These are phyloP conservation scores for Vespertilio murinus DNA, from an alignment of 2,797 vertebrate species.

Conservation along the genomic window DNA sequence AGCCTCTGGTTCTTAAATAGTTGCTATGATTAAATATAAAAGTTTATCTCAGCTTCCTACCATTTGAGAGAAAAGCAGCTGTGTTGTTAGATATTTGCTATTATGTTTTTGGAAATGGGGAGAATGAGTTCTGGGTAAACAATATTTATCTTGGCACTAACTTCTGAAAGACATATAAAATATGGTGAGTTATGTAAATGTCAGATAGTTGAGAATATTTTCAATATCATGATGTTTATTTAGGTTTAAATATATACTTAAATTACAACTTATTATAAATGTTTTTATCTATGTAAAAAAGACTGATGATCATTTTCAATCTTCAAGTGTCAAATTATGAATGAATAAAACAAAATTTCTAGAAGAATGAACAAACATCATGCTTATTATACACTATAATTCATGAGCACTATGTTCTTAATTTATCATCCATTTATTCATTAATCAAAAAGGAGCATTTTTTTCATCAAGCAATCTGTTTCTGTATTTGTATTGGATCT, in stretches of 20 bases:
- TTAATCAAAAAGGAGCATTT: neutral
- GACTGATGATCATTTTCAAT: neutral
- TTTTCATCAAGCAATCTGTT: neutral
- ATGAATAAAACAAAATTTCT: neutral
- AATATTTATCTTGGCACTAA: neutral
- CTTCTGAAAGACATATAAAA: neutral
- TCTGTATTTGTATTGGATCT: neutral
- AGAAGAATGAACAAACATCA: neutral
- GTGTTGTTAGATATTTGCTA: neutral
- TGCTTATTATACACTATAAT: neutral
- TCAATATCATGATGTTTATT: neutral
- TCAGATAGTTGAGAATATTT: neutral
- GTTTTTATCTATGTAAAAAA: neutral
- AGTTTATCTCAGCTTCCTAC: neutral
- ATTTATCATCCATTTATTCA: neutral
- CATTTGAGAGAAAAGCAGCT: neutral
- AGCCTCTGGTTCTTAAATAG: neutral
- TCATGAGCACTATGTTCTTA: neutral
- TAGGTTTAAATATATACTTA: neutral
- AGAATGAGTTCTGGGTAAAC: neutral
- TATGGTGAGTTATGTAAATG: neutral
- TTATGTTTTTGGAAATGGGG: neutral
- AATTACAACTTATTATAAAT: neutral
- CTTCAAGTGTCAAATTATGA: neutral
- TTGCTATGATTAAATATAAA: neutral